These are phyloP conservation scores for Sinhomidia bicolor DNA, from an alignment of 2,888 invertebrate species.

Conservation along the genomic window DNA sequence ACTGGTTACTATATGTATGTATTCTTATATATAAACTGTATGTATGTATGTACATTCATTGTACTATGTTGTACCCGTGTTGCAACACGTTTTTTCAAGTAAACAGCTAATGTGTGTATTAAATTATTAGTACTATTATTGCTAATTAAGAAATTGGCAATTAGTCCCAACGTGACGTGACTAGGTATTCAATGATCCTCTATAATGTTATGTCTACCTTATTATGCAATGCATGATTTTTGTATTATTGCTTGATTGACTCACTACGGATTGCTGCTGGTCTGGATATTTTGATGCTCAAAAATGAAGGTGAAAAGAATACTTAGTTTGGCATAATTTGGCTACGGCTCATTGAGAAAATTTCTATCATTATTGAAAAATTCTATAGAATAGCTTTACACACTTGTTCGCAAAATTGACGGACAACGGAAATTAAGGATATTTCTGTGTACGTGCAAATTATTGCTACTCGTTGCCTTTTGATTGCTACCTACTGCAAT, in stretches of 20 bases:
- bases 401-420: background rate
- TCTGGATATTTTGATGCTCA: background rate
- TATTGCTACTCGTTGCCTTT: too few relatives aligned
- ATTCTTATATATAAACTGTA: too few relatives aligned
- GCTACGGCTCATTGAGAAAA: background rate
- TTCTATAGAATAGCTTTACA: background rate
- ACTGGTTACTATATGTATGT: too few relatives aligned
- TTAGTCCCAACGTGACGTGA: background rate
- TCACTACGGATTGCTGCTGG: background rate
- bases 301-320: background rate
- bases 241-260: background rate
- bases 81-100: too few relatives aligned
- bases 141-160: slow-evolving; percentile 24
- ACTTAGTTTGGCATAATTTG: background rate
- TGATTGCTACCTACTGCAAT: background rate
- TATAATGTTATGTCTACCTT: background rate
- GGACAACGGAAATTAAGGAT: background rate
- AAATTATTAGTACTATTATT: background rate
- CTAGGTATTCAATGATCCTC: background rate
- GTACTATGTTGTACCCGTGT: too few relatives aligned
- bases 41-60: too few relatives aligned
- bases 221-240: background rate
- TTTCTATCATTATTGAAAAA: background rate
- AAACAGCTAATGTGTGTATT: too few relatives aligned
- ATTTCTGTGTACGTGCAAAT: too few relatives aligned